Percentiles rank a stretch among this genome's conserved stretches.
Evolutionary conservation across 2,113 vertebrate species (phyloP).

Genomic region (Python bivittatus): DNA sequence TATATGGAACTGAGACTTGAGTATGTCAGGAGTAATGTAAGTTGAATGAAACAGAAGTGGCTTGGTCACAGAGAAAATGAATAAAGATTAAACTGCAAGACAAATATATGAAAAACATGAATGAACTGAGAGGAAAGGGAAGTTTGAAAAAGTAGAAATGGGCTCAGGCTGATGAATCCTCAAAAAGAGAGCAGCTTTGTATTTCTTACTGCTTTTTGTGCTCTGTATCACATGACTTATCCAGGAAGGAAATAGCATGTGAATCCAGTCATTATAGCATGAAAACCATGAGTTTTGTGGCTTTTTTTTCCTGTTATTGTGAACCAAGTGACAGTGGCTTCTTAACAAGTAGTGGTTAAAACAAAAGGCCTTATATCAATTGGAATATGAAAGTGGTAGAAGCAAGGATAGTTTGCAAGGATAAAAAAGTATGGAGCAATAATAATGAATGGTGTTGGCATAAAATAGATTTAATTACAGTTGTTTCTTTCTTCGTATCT

Average conservation of each 20-base stretch:
- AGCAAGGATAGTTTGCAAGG: no score
- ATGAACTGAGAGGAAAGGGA: neutral
- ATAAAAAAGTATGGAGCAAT: no score
- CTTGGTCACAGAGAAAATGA: neutral
- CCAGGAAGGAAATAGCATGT: neutral
- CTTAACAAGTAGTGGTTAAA: neutral
- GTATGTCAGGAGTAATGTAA: neutral
- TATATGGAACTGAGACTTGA: neutral
- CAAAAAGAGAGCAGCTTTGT: neutral
- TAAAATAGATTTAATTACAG: neutral
- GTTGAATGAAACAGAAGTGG: neutral
- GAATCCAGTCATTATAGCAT: neutral
- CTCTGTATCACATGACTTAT: neutral
- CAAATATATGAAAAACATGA: neutral
- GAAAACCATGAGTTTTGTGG: neutral
- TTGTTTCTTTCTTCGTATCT: neutral
- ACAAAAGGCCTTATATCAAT: no score
- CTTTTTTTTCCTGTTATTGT: neutral
- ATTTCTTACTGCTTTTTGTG: neutral
- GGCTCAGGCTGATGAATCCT: neutral
- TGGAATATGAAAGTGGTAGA: no score
- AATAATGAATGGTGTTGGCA: neutral
- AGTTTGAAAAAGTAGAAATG: neutral
- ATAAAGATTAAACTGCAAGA: neutral
- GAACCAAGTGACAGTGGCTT: neutral